Percentiles rank a stretch among this genome's conserved stretches.
These are phyloP conservation scores for Myotis brandtii DNA, from an alignment of 2,113 vertebrate species.

Conservation along the genomic window DNA sequence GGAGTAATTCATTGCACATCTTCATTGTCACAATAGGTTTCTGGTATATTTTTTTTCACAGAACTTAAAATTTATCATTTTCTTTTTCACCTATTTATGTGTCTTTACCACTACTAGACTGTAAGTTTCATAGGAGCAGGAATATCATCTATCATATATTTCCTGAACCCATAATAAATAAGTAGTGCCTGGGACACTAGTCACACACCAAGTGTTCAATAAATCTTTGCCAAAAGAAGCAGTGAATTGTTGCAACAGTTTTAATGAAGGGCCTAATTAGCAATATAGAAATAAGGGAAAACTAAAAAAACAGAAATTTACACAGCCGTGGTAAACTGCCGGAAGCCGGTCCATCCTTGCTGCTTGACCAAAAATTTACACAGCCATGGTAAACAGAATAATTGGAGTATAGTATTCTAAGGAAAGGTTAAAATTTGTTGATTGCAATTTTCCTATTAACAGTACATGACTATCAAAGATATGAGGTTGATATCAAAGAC, in stretches of 20 bases:
- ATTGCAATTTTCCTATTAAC: constrained; percentile 6
- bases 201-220: neutral
- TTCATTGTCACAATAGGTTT: neutral
- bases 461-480: neutral
- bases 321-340: no score
- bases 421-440: constrained; percentile 6
- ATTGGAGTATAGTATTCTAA: neutral
- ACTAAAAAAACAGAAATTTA: neutral
- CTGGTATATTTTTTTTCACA: neutral
- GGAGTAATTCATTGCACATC: neutral
- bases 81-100: neutral
- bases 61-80: neutral
- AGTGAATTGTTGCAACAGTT: neutral
- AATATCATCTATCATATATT: neutral
- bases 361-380: neutral
- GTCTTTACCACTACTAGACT: neutral
- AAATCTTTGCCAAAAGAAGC: neutral
- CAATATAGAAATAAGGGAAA: constrained; percentile 3
- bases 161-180: neutral
- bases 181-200: neutral
- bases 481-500: neutral
- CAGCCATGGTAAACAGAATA: neutral
- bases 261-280: constrained; percentile 44
- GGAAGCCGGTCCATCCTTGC: no score
- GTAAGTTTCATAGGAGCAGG: neutral